A percentile compares a stretch with the other conserved stretches of the same genome.
Conservation (phyloP, 2,888 invertebrate genomes). For the Dascillus cervinus region DNA sequence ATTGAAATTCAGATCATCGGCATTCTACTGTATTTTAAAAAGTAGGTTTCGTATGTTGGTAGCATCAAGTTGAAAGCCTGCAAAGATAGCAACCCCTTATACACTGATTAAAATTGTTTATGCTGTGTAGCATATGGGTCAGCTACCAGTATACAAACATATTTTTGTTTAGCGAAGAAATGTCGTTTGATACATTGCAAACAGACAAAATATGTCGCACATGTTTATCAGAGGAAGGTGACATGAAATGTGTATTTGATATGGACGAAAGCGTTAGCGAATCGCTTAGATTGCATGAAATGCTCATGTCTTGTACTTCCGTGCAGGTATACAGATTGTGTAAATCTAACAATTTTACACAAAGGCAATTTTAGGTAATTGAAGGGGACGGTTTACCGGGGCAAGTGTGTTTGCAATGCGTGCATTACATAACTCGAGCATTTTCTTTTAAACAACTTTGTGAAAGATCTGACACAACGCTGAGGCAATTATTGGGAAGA, state of each 20-base stretch:
- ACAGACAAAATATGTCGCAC: conserved; percentile 39
- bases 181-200: conserved; percentile 25
- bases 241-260: conserved; percentile 35
- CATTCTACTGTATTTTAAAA: too few species aligned
- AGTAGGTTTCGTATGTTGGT: too few species aligned
- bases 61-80: too few species aligned
- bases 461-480: conserved; percentile 35
- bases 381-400: conserved; percentile 38
- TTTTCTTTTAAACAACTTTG: conserved; percentile 39
- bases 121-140: neutral
- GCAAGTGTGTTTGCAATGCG: conserved; percentile 38
- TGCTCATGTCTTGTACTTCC: conserved; percentile 37
- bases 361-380: conserved; percentile 24
- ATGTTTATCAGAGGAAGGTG: conserved; percentile 33
- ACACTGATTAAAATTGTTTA: too few species aligned
- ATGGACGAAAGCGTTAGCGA: conserved; percentile 31
- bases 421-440: conserved; percentile 34
- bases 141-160: too few species aligned
- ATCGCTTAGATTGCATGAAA: conserved; percentile 31
- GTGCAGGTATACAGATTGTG: conserved; percentile 28
- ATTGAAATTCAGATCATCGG: too few species aligned
- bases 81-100: too few species aligned
- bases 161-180: too few species aligned
- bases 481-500: conserved; percentile 30
- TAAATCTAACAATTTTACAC: conserved; percentile 1